Evolutionary conservation across 2,113 vertebrate genomes (phyloP), one percentile per base, ranked within the genome.

Genomic region (Hippotragus niger): DNA sequence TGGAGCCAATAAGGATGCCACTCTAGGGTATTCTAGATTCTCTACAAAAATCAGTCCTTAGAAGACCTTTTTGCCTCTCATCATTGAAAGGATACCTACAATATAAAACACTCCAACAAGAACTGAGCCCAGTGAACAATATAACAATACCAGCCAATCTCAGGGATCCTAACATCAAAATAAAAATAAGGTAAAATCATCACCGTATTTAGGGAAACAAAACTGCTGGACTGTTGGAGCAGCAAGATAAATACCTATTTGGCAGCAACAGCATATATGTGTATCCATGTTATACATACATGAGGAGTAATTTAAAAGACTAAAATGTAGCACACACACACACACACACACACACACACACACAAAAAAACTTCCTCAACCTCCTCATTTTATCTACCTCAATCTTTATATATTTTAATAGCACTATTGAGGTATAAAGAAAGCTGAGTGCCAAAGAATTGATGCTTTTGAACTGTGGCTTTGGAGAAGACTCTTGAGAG

Each of bases 381-480:
- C 0, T 43, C 25, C 10, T 88, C 2, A 5, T 71, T 58, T 43
- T 76, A 43, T 36, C 80, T 8, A 50, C 1, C 1, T 11, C 3
- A 7, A 47, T 3, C 3, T 33, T 81, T 67, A 45, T 29, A 25
- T 47, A 15, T 78, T 78, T 78, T 47, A 62, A 50, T 10, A 52
- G 67, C 50, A 82, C 45, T 47, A 55, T 43, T 78, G 27, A 78
- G 14, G 43, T 29, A 47, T 45, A 78, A 71, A 21, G 64, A 71
- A 71, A 71, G 17, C n/a, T 71, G 33, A 71, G 17, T 0, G 1
- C 17, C 0, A 0, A 21, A 71, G 5, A 71, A 71, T 3, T 23
- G 64, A 36, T 71, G n/a, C 9, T 71, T 71, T 71, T 71, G 64
- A 36, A 71, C n/a, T 36, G 19, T 71, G 17, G 64, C 10, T 36